Percentiles rank a stretch among this genome's conserved stretches.
Conservation (phyloP, 2,113 vertebrate species). For the Merops nubicus region DNA sequence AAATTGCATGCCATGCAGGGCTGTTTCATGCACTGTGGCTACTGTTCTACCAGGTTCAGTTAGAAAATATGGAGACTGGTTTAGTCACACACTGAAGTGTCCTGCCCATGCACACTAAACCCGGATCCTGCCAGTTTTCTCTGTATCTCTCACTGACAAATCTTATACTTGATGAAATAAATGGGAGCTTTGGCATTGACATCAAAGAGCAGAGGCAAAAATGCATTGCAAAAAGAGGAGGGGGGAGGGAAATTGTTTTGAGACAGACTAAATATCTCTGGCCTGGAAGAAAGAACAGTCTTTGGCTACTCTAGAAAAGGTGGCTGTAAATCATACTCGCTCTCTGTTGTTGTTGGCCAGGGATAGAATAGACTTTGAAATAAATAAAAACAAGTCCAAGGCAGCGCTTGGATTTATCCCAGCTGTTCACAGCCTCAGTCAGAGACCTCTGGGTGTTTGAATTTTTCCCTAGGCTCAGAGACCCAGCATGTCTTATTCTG, state of each 20-base stretch:
- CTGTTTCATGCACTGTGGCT: accelerated
- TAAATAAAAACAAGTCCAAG: conserved; percentile 7
- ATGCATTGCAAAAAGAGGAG: too few species aligned
- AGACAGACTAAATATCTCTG: background rate
- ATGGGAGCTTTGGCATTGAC: background rate
- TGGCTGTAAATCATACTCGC: background rate
- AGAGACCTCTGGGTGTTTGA: background rate
- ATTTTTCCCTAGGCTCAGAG: background rate
- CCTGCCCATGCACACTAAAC: accelerated
- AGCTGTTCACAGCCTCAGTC: background rate
- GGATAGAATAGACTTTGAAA: background rate
- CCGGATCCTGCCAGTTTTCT: background rate
- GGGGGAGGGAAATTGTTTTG: background rate
- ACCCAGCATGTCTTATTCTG: background rate
- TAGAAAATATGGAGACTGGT: background rate
- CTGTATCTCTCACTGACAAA: background rate
- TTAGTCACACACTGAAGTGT: background rate
- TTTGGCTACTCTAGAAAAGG: background rate
- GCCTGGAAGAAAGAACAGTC: background rate
- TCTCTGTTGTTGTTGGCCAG: background rate
- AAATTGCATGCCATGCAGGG: accelerated
- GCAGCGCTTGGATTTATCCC: conserved; percentile 2
- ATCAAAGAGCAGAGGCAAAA: background rate
- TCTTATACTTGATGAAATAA: background rate
- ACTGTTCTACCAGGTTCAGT: accelerated